Evolutionary conservation across 2,113 vertebrate species (phyloP).

Genomic region (Ctenodactylus gundi): DNA sequence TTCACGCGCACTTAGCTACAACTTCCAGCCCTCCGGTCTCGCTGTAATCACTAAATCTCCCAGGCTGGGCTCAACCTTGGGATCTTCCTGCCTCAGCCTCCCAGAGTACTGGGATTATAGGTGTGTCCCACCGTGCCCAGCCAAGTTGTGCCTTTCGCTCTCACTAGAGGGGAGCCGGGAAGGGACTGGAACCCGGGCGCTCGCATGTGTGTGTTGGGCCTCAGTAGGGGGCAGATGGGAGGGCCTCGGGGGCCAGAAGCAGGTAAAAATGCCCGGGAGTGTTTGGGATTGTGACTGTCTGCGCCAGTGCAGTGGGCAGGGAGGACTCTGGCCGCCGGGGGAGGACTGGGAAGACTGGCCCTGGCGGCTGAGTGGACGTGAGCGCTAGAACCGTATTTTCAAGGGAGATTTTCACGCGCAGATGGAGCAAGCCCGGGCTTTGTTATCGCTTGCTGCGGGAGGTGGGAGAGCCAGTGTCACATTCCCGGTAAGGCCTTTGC

Average conservation of each 20-base stretch:
- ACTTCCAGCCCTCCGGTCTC: not conserved
- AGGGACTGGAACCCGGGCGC: not conserved
- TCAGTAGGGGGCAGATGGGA: rapidly evolving
- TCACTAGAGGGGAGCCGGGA: not conserved
- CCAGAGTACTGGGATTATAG: not conserved
- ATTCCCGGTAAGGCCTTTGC: not conserved
- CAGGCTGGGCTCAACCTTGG: not conserved
- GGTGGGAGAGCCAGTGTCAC: not conserved
- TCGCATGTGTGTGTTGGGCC: not conserved
- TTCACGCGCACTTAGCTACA: not conserved
- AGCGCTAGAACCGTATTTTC: not conserved
- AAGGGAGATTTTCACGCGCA: not conserved
- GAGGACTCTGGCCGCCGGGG: rapidly evolving
- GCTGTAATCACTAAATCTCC: not conserved
- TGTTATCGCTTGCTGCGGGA: rapidly evolving
- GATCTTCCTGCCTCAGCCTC: not conserved
- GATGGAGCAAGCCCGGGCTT: not conserved
- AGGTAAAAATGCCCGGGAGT: not conserved
- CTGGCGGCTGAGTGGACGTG: rapidly evolving
- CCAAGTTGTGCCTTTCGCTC: not conserved
- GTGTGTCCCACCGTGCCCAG: not conserved
- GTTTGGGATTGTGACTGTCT: not conserved
- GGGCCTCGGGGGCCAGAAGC: not conserved
- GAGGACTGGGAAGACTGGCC: not conserved
- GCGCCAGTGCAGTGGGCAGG: rapidly evolving